Base-by-base conservation (phyloP, 2,888 invertebrate genomes). In the Nomada ferruginata region DNA sequence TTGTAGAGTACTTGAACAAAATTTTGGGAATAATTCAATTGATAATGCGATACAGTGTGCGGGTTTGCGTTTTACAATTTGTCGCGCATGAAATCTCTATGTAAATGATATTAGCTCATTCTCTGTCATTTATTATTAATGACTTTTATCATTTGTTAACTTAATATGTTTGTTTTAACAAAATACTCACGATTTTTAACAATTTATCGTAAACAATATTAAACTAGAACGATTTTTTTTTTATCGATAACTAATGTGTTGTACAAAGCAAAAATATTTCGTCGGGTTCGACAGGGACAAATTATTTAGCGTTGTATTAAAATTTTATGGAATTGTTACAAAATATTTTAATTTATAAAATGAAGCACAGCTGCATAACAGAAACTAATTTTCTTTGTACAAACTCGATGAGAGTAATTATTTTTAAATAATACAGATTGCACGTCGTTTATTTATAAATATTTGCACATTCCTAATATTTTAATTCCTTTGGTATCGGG, bases 211-310 rank as follows among this genome's bases (percentile, higher is more conserved):
- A 64, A 47, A 53, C 53, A 61, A 55, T 29, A 36, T 7, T 47
- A 44, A 63, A 44, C 23, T 20, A 20, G 2, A 68, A 68, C 15
- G 29, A 44, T 11, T 57, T 52, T 76, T 59, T 64, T 59, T 64
- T 59, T 13, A 53, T 55, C 7, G 18, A n/a, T 26, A 50, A 18
- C 15, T 61, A 29, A 44, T 47, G 36, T 15, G 29, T 78, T 75
- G 23, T 75, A 68, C 50, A 26, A 44, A 69, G 63, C 75, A 63
- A 50, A 78, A 75, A 65, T 11, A 59, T 23, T 20, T 64, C 26
- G n/a, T 44, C n/a, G 15, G 15, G 65, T 60, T 72, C 42, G 20
- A 59, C 44, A 26, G 11, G 26, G 42, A 65, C 36, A 36, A 42
- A 57, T 53, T 9, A 18, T 47, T 5, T 50, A 72, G 15, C 20